A percentile compares a stretch with the other conserved stretches of the same genome.
phyloP scores from a whole-genome alignment of 2,113 vertebrate species.

The Poeciliopsis turrubarensis region DNA sequence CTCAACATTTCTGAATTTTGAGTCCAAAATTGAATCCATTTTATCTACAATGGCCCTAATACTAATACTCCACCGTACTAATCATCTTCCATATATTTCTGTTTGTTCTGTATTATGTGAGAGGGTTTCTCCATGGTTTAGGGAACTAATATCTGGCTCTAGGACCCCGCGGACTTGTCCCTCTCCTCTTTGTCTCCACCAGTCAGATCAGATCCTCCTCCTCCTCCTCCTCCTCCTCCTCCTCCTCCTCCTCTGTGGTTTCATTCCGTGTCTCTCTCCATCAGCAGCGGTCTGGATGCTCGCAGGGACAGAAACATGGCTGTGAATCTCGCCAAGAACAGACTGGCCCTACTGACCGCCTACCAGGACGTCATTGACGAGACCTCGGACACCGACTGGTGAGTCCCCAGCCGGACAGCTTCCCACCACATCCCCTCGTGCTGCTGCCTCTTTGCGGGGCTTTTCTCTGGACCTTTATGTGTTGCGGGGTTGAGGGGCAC shows the following conservation, averaged over 20 bases:
- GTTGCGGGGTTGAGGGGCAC: slow-evolving; percentile 24
- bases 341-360: slow-evolving; percentile 81
- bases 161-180: slow-evolving; percentile 51
- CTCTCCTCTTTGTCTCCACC: slow-evolving; percentile 61
- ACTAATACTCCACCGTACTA: too few species aligned
- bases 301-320: slow-evolving; percentile 79
- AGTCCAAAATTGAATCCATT: too few species aligned
- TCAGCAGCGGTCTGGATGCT: slow-evolving; percentile 76
- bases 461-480: not conserved
- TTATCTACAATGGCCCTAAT: too few species aligned
- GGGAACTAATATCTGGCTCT: slow-evolving; percentile 34
- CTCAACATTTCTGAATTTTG: too few species aligned
- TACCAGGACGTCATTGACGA: slow-evolving; percentile 86
- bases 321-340: slow-evolving; percentile 83
- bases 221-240: slow-evolving; percentile 16
- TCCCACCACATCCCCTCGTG: not conserved
- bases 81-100: too few species aligned
- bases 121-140: too few species aligned
- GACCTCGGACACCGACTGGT: slow-evolving; percentile 81
- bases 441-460: not conserved
- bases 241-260: slow-evolving; percentile 22
- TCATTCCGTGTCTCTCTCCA: slow-evolving; percentile 72
- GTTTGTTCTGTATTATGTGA: too few species aligned
- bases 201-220: slow-evolving; percentile 26
- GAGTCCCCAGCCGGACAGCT: slow-evolving; percentile 46